Conservation (phyloP, 2,797 vertebrate genomes). For the Lepilemur ruficaudatus region DNA sequence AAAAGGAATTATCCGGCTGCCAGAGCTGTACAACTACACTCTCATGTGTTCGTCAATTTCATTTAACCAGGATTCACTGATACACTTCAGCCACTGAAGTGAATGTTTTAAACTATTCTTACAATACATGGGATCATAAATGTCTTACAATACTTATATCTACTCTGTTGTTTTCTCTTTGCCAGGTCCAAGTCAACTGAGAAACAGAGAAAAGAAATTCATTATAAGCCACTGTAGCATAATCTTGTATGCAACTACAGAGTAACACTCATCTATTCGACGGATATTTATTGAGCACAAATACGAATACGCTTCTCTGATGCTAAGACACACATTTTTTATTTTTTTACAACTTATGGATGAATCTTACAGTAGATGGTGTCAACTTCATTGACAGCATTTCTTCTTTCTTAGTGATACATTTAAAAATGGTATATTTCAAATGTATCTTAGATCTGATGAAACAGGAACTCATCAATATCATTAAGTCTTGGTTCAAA, state of each 20-base stretch:
- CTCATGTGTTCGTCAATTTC: not conserved
- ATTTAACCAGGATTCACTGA: not conserved
- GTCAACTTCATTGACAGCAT: not conserved
- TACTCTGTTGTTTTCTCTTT: not conserved
- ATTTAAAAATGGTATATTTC: not conserved
- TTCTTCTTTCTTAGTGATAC: not conserved
- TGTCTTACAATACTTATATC: not conserved
- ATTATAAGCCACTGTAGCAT: not conserved
- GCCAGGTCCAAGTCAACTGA: not conserved
- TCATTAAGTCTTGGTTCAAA: not conserved
- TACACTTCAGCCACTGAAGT: not conserved
- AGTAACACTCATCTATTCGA: not conserved
- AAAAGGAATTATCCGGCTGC: not conserved
- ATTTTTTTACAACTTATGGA: not conserved
- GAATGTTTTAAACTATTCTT: not conserved
- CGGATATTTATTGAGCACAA: not conserved
- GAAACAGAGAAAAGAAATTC: conserved; percentile 6
- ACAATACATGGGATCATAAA: not conserved
- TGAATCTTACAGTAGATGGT: not conserved
- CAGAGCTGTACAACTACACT: not conserved
- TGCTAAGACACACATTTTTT: not conserved
- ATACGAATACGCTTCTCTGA: not conserved
- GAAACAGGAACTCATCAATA: not conserved
- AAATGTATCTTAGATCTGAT: not conserved
- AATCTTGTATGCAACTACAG: not conserved